Percentiles rank a stretch among this genome's conserved stretches.
These are phyloP conservation scores for Parelbella ahira DNA, from an alignment of 2,888 invertebrate genomes.

Conservation along the genomic window DNA sequence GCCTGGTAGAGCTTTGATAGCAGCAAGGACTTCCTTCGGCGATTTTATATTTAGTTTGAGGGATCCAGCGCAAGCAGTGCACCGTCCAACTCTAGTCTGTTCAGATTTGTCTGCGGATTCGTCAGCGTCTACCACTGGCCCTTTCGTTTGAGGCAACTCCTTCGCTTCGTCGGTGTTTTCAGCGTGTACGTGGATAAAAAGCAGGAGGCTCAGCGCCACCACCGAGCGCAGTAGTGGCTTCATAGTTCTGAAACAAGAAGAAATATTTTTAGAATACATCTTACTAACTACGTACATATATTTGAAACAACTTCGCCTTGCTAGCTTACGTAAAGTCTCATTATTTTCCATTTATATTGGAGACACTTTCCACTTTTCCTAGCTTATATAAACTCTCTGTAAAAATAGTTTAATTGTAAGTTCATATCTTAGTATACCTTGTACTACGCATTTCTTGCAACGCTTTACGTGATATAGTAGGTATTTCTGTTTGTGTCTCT, in stretches of 20 bases:
- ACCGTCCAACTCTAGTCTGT: slow-evolving; percentile 57
- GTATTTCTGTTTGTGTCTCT: too few relatives aligned
- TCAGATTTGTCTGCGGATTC: slow-evolving; percentile 48
- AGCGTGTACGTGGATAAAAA: slow-evolving; percentile 53
- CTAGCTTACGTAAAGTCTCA: too few relatives aligned
- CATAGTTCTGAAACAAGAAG: slow-evolving; percentile 68
- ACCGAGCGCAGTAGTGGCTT: slow-evolving; percentile 69
- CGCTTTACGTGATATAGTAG: too few relatives aligned
- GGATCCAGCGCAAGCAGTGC: slow-evolving; percentile 49
- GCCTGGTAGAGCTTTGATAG: slow-evolving; percentile 51
- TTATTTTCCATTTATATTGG: too few relatives aligned
- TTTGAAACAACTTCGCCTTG: too few relatives aligned
- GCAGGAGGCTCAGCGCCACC: slow-evolving; percentile 60
- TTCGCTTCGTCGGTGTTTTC: slow-evolving; percentile 59
- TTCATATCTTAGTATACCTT: too few relatives aligned
- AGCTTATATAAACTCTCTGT: too few relatives aligned
- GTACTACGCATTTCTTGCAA: too few relatives aligned
- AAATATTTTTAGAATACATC: slow-evolving; percentile 12
- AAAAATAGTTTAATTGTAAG: too few relatives aligned
- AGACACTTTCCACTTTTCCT: too few relatives aligned
- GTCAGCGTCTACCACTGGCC: slow-evolving; percentile 55
- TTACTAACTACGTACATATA: too few relatives aligned
- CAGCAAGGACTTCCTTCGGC: slow-evolving; percentile 51
- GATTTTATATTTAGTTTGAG: slow-evolving; percentile 46
- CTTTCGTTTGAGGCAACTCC: slow-evolving; percentile 51